Evolutionary conservation across 2,113 vertebrate genomes (phyloP).

Genomic region (Elephas maximus): DNA sequence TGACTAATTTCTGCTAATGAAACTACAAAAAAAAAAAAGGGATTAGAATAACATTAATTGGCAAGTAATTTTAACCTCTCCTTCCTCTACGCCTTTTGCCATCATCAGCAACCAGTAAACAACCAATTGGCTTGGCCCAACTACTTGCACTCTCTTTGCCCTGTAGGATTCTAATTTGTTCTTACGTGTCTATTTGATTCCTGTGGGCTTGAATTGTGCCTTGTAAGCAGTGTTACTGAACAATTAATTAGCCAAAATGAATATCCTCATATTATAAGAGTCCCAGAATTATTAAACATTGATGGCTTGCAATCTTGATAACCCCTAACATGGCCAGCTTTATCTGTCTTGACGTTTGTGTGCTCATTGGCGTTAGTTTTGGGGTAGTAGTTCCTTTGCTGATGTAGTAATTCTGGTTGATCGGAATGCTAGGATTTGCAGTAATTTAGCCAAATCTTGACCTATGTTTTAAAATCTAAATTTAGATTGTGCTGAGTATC

Average conservation of each 20-base stretch:
- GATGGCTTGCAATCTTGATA: not conserved
- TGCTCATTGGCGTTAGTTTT: not conserved
- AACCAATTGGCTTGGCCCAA: no score
- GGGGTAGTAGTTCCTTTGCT: not conserved
- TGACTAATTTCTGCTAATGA: not conserved
- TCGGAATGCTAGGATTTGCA: not conserved
- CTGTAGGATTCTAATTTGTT: not conserved
- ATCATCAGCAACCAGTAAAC: not conserved
- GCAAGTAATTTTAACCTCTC: not conserved
- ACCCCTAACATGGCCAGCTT: not conserved
- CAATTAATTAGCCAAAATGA: not conserved
- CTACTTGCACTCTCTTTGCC: not conserved
- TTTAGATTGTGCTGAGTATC: not conserved
- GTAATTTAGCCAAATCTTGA: not conserved
- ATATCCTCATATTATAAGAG: not conserved
- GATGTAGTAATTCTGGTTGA: no score
- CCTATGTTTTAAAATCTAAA: not conserved
- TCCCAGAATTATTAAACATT: not conserved
- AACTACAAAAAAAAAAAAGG: no score
- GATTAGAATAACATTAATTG: not conserved
- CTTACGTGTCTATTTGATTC: not conserved
- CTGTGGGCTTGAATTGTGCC: no score
- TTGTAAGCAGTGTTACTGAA: not conserved
- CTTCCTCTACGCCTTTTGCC: no score
- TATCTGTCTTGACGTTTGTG: no score